Evolutionary conservation across 2,888 invertebrate species (phyloP), one percentile per base, ranked within the genome.

Genomic region (Pemphredon lugubris): DNA sequence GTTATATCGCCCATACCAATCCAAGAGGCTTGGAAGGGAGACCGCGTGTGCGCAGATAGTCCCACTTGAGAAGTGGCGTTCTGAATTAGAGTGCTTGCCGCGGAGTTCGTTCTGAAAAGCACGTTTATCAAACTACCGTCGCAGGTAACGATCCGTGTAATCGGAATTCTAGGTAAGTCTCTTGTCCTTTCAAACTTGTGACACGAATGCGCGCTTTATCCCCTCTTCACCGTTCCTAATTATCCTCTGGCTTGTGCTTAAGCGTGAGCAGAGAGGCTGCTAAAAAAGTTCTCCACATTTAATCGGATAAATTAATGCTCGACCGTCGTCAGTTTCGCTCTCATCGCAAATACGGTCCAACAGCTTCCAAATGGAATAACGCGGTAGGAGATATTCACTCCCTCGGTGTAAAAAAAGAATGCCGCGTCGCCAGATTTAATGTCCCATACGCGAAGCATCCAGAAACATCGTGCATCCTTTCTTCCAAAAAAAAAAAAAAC

Each of bases 1-100:
- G 42, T 54, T 54, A 51, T 42, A 14, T 13, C 37, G 45, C 44
- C 40, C 39, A 57, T 54, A 66, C 6, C 51, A 57, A 57, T 55
- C 60, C 48, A 48, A 67, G 57, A 53, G 53, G 18, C 14, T 53
- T 63, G 45, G 78, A 64, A 74, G 67, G 78, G 78, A 65, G 72
- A 40, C 21, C 58, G 79, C 73, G 75, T 66, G 75, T 79, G 79
- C 79, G 78, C 75, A 65, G 65, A 58, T 18, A 71, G 69, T 63
- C 39, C 58, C 51, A 37, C 63, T 44, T 54, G 57, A 39, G 58
- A 54, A 58, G 63, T 65, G 53, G 48, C 55, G 57, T 61, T 72
- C 77, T 72, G 75, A 74, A 81, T 81, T 79, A 72, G 81, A 74
- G 75, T 70, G 78, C 65, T 48, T 66, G 73, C 54, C 67, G 73